Base-by-base conservation (phyloP, 2,797 vertebrate species). In the Rhabdomys pumilio region DNA sequence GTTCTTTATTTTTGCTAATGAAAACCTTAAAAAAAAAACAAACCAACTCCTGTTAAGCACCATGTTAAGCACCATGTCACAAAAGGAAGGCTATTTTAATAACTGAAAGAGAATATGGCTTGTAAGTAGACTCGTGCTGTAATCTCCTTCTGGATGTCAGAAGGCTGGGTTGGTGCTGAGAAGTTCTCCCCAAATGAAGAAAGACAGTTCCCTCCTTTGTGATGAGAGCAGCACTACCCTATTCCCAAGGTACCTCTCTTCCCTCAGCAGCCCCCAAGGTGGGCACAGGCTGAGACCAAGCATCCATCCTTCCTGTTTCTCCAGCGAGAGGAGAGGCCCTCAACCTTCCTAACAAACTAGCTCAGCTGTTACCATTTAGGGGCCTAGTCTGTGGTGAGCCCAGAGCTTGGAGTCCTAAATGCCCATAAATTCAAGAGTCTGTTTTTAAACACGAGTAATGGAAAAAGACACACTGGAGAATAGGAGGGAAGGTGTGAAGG, bases 341-440 rank as follows among this genome's bases (percentile, higher is more conserved):
- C 93, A 53, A 13, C 53, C 34, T 6, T 24, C 89, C 77, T 57
- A n/a, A 57, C 59, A 85, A 61, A n/a, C 86, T 67, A 3, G 4
- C 88, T 97, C 95, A 93, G 96, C 96, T 97, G 96, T 96, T 96
- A 93, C 96, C 94, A 92, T 96, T 97, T 97, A 97, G 97, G 95
- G 84, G 65, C 90, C 95, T 80, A 67, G 76, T 93, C 93, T 89
- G 94, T 91, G 93, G 91, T 88, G 93, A 97, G 95, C 92, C 79
- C 59, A 79, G 81, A 95, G 93, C 96, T 61, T 47, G 57, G 41
- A 97, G 80, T 81, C 91, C 76, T 94, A 38, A 98, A 67, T 94
- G 94, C 77, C 94, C 88, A 87, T 95, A 57, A 98, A 96, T 97
- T 96, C 96, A 94, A 96, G 94, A 82, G 94, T 93, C 97, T 97